These are phyloP conservation scores for Falcaria lacertinaria DNA, from an alignment of 2,888 invertebrate genomes.

Conservation along the genomic window DNA sequence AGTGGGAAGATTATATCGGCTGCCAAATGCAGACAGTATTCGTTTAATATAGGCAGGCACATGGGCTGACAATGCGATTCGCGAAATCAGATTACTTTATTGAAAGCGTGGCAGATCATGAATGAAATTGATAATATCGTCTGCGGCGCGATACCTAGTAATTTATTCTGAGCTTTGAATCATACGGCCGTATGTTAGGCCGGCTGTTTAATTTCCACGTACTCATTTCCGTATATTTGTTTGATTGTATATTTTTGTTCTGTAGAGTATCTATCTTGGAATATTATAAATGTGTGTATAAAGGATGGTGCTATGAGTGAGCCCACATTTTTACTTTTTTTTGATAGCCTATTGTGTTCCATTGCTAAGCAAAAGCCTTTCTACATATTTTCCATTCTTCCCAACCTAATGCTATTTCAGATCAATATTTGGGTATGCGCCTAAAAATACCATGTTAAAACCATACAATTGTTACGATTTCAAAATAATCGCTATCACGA, in stretches of 20 bases:
- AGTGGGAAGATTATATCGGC: constrained; percentile 64
- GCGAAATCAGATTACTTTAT: constrained; percentile 69
- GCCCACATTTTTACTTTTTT: no score
- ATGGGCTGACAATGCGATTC: constrained; percentile 51
- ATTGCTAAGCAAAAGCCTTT: no score
- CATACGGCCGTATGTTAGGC: constrained; percentile 19
- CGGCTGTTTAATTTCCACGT: constrained; percentile 17
- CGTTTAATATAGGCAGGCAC: constrained; percentile 23
- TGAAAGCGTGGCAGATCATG: constrained; percentile 58
- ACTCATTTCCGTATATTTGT: background rate
- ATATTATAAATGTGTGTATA: no score
- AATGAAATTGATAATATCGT: constrained; percentile 70
- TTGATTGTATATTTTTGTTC: no score
- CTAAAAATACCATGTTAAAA: no score
- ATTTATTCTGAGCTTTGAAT: constrained; percentile 39
- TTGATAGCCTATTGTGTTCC: no score
- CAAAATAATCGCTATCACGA: background rate
- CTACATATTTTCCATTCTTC: no score
- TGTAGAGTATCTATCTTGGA: no score
- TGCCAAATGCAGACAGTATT: constrained; percentile 56
- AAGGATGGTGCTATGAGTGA: no score
- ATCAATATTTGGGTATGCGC: no score
- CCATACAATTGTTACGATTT: background rate
- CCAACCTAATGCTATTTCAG: background rate
- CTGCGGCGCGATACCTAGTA: constrained; percentile 49